Evolutionary conservation across 2,797 vertebrate species (phyloP).

Genomic region (Morelia viridis): DNA sequence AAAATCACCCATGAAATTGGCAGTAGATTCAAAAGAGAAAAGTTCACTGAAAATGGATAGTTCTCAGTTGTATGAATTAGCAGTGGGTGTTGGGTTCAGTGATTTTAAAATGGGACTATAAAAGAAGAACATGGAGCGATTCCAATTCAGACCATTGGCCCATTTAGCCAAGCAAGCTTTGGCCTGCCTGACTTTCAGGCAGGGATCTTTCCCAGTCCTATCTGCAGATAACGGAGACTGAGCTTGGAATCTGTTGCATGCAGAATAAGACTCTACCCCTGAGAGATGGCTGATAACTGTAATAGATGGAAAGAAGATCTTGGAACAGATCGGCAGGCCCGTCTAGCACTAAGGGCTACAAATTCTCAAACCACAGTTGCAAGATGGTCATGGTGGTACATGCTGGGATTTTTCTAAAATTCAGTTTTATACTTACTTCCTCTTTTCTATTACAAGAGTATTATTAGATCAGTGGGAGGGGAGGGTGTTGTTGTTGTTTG

Average conservation of each 20-base stretch:
- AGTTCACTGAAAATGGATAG: not conserved
- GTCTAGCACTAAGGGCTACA: not conserved
- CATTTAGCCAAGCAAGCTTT: not conserved
- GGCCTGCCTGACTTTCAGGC: not conserved
- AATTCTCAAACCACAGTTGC: not conserved
- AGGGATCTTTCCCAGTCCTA: not conserved
- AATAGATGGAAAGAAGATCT: not conserved
- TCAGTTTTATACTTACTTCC: no score
- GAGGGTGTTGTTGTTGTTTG: not conserved
- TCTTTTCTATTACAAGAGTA: not conserved
- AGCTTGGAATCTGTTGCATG: not conserved
- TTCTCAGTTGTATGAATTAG: not conserved
- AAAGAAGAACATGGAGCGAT: not conserved
- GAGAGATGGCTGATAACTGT: not conserved
- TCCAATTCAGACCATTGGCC: not conserved
- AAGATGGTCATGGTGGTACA: not conserved
- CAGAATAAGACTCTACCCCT: not conserved
- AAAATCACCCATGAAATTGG: not conserved
- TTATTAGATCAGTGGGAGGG: not conserved
- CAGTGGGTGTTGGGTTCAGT: not conserved
- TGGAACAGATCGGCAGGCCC: not conserved
- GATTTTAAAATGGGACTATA: not conserved
- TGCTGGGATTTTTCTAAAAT: not conserved
- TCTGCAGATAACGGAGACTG: not conserved
- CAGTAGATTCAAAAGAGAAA: not conserved